Conservation (phyloP, 2,113 vertebrate genomes). For the Seriola aureovittata region DNA sequence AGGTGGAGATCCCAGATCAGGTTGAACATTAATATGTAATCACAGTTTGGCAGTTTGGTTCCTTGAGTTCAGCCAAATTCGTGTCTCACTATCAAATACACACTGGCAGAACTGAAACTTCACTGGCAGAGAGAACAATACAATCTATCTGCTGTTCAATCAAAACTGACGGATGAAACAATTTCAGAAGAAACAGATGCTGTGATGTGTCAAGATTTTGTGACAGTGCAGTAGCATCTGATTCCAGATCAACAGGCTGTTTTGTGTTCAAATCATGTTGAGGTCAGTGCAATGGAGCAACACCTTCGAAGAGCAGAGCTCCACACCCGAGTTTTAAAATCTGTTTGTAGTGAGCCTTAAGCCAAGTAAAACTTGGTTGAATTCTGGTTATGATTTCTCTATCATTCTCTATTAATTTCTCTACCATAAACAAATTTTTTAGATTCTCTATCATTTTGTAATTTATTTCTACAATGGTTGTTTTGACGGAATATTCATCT, state of each 20-base stretch:
- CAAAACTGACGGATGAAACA: background rate
- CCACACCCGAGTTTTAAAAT: too few relatives aligned
- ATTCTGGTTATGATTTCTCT: too few relatives aligned
- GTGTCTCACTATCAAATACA: background rate
- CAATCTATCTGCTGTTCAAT: background rate
- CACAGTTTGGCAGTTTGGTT: background rate
- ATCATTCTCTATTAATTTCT: too few relatives aligned
- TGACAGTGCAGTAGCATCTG: background rate
- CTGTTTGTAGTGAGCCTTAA: background rate
- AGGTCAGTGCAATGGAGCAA: slow-evolving; percentile 16
- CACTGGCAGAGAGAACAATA: background rate
- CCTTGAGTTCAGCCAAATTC: background rate
- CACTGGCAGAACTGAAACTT: background rate
- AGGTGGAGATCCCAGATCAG: background rate
- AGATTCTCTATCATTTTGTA: background rate
- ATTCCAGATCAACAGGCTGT: slow-evolving; percentile 27
- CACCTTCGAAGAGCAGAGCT: background rate
- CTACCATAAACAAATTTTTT: background rate
- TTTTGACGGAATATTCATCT: background rate
- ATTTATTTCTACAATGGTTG: background rate
- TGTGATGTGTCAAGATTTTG: background rate
- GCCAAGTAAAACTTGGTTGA: background rate
- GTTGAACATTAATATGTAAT: background rate
- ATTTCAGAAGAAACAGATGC: background rate
- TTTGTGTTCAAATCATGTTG: background rate